Base-by-base conservation (phyloP, 2,888 invertebrate species). In the Hirtodrosophila cameraria region DNA sequence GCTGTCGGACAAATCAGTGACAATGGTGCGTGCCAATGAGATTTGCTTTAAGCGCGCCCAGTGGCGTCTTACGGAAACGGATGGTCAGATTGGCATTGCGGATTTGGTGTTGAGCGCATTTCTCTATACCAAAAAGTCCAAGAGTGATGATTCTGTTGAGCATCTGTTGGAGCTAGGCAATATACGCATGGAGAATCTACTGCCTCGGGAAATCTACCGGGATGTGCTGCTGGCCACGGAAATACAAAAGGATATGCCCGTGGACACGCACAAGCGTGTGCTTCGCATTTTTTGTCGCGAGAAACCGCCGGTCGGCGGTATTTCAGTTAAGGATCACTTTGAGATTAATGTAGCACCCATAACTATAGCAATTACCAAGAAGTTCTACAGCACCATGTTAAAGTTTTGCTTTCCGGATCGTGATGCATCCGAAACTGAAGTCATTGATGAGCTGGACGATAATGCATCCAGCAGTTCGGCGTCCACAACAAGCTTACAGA, bases 41-140 rank as follows among this genome's bases (percentile, higher is more conserved):
- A 99, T 99, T 84, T 99, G 98, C 91, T 99, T 99, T 91, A 98
- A 99, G 91, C 97, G 97, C 86, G 99, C 99, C 3, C 96, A 97
- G 87, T 99, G 99, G 99, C 92, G 99, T 30, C 93, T 99, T 71
- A 99, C 99, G 0, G 99, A 99, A 90, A 95, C 96, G 0, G 99
- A 99, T 91, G 99, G 99, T 0, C 99, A 99, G 91, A 94, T 99
- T 50, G 99, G 99, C 59, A 97, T 99, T 70, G 97, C 99, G 0
- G 99, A 99, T 92, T 93, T 99, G 58, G 95, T 97, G 54, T 93
- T 99, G 2, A 96, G 97, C 54, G 99, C 98, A 90, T 99, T 99
- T 91, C 92, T 99, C 93, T 98, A 99, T 89, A 99, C 97, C 0
- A 98, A 99, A 90, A 97, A 97, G 45, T 97, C 98, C 0, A 95